These are phyloP conservation scores for Gymnopithys bicolor DNA, from an alignment of 2,797 vertebrate species.

Conservation along the genomic window DNA sequence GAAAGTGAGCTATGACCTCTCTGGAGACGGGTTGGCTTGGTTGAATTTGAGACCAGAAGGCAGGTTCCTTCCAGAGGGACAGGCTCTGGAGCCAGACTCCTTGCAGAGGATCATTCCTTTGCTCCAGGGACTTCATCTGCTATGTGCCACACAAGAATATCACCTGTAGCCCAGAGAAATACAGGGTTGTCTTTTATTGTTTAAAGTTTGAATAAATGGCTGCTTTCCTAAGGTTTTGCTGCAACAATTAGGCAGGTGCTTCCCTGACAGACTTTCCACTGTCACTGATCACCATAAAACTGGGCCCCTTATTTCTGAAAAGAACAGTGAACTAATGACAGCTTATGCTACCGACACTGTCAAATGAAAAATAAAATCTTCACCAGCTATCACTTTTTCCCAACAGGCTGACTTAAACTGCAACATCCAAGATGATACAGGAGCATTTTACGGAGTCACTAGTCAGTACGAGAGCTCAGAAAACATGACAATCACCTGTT, in stretches of 20 bases:
- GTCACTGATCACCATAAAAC: neutral
- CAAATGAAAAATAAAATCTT: neutral
- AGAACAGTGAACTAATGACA: neutral
- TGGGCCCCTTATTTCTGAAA: neutral
- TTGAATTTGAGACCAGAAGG: accelerated
- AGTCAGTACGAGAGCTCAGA: slow-evolving; percentile 99
- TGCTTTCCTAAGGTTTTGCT: neutral
- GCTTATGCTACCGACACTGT: neutral
- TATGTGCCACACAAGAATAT: neutral
- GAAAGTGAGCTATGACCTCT: neutral
- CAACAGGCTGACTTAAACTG: slow-evolving; percentile 95
- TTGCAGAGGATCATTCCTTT: neutral
- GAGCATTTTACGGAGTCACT: slow-evolving; percentile 95
- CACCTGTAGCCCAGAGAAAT: neutral
- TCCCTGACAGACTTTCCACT: neutral
- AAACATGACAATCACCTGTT: slow-evolving; percentile 99
- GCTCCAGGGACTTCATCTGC: neutral
- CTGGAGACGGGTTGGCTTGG: accelerated
- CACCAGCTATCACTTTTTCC: neutral
- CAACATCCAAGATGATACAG: slow-evolving; percentile 94
- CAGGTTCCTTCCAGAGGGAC: neutral
- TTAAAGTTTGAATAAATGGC: neutral
- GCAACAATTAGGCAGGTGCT: neutral
- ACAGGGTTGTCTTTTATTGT: neutral
- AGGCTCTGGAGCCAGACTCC: neutral